Conservation (phyloP, 64 coral and sea anemone genomes). For the Trachythela sp. region DNA sequence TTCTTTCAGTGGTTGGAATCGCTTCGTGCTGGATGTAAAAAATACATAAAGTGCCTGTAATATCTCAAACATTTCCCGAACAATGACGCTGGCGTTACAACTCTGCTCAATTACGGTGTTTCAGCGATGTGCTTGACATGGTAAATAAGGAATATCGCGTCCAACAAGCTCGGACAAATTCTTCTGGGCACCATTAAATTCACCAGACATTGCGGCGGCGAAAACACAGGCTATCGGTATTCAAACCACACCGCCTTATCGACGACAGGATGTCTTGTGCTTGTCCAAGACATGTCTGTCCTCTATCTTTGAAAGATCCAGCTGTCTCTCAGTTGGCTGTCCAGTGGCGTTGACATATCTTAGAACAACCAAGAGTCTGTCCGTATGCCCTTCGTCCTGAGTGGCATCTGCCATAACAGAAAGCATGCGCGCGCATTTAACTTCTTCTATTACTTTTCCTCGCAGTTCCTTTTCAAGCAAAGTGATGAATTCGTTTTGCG, state of each 20-base stretch:
- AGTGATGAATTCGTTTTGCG: slow-evolving; percentile 7
- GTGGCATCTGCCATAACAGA: neutral
- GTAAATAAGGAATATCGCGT: too few relatives aligned
- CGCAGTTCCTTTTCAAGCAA: slow-evolving; percentile 19
- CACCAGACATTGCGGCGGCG: neutral
- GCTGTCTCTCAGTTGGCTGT: neutral
- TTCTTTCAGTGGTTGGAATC: too few relatives aligned
- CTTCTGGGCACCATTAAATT: too few relatives aligned
- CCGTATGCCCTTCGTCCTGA: neutral
- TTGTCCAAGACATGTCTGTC: neutral
- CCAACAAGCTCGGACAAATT: too few relatives aligned
- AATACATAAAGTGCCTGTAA: too few relatives aligned
- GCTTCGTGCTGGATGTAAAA: too few relatives aligned
- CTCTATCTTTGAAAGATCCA: slow-evolving; percentile 3
- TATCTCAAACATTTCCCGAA: too few relatives aligned
- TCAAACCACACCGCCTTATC: neutral
- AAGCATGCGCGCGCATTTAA: neutral
- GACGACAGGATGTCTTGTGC: slow-evolving; percentile 4
- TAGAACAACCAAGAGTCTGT: slow-evolving; percentile 5
- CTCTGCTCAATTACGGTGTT: too few relatives aligned
- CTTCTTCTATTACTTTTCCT: neutral
- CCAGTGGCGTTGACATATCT: neutral
- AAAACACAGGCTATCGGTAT: slow-evolving; percentile 3
- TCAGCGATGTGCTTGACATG: too few relatives aligned
- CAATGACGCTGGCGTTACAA: too few relatives aligned